These are phyloP conservation scores for Novumbra hubbsi DNA, from an alignment of 2,797 vertebrate genomes.

Conservation along the genomic window DNA sequence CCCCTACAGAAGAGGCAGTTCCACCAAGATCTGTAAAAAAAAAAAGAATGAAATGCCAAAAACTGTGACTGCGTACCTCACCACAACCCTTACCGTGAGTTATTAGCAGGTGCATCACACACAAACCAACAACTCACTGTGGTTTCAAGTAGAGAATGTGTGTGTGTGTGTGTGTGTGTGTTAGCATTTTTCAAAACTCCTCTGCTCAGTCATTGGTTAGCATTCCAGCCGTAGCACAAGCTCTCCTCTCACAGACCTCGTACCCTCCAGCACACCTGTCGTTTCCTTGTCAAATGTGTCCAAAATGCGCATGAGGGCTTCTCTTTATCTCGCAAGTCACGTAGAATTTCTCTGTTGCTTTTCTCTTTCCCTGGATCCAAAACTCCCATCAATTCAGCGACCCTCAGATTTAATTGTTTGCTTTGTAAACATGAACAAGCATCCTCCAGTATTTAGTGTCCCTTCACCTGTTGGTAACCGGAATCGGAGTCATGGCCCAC, in stretches of 20 bases:
- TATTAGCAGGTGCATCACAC: constrained; percentile 35
- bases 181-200: constrained; percentile 13
- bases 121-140: constrained; percentile 11
- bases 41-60: constrained; percentile 10
- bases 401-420: constrained; percentile 47
- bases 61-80: constrained; percentile 37
- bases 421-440: constrained; percentile 26
- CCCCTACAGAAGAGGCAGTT: background rate
- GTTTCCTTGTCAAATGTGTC: constrained; percentile 32
- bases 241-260: background rate
- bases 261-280: constrained; percentile 12
- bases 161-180: constrained; percentile 10
- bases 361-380: constrained; percentile 30
- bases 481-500: constrained; percentile 46
- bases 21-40: background rate
- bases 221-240: constrained; percentile 31
- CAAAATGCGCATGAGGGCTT: background rate
- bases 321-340: constrained; percentile 34
- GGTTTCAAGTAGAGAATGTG: background rate
- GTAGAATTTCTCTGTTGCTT: constrained; percentile 10
- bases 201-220: constrained; percentile 41
- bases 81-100: constrained; percentile 42
- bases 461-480: constrained; percentile 31
- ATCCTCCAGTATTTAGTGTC: background rate
- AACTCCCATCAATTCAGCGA: constrained; percentile 18